Percentiles rank a stretch among this genome's conserved stretches.
Conservation (phyloP, 2,113 vertebrate genomes). For the Ciconia boyciana region DNA sequence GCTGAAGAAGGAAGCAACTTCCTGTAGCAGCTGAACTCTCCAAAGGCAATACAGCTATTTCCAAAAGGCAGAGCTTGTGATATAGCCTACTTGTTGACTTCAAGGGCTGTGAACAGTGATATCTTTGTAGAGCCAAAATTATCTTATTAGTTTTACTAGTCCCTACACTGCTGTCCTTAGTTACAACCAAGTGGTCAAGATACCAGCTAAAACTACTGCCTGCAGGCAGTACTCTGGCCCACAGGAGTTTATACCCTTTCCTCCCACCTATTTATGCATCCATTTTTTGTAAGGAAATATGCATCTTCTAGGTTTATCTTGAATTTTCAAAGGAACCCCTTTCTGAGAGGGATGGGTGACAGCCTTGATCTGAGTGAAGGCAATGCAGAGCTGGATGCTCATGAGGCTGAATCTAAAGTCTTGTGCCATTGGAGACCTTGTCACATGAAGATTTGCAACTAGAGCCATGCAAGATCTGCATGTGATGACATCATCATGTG, state of each 20-base stretch:
- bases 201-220: not conserved
- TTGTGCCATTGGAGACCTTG: rapidly evolving
- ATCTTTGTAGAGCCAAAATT: not conserved
- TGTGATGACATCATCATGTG: not conserved
- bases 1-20: not conserved
- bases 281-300: not conserved
- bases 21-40: not conserved
- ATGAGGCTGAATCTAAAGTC: not conserved
- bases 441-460: not conserved
- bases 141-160: not conserved
- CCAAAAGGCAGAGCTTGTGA: not conserved
- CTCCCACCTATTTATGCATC: not conserved
- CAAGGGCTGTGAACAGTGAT: not conserved
- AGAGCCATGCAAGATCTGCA: not conserved
- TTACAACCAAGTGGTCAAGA: not conserved
- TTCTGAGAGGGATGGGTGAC: not conserved
- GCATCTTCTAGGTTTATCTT: not conserved
- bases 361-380: not conserved
- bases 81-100: not conserved
- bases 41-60: not conserved
- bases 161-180: not conserved
- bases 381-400: not conserved
- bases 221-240: not conserved
- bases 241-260: not conserved
- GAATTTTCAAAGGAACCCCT: not conserved